Percentiles rank a stretch among this genome's conserved stretches.
Evolutionary conservation across 2,113 vertebrate genomes (phyloP).

Genomic region (Cyphomyrus plagiostoma): DNA sequence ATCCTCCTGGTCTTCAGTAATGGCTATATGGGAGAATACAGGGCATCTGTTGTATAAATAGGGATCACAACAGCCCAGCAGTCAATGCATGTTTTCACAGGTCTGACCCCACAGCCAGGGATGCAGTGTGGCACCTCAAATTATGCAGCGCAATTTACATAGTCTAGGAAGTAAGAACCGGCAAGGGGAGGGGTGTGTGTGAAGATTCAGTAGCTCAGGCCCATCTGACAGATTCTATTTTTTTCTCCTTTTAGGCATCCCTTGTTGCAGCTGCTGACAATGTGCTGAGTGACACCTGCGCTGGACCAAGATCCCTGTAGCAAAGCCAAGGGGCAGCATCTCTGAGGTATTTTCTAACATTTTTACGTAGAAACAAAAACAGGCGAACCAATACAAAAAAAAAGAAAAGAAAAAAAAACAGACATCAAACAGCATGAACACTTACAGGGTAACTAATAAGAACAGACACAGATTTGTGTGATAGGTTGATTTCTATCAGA

Average conservation of each 20-base stretch:
- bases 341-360: conserved; percentile 27
- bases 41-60: conserved; percentile 80
- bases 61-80: conserved; percentile 73
- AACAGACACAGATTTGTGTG: conserved; percentile 18
- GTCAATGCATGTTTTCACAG: conserved; percentile 74
- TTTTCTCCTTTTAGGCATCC: conserved; percentile 55
- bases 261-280: conserved; percentile 31
- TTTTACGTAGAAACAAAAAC: conserved; percentile 1
- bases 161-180: conserved; percentile 74
- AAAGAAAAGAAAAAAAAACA: background rate
- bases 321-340: background rate
- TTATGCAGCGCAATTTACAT: conserved; percentile 61
- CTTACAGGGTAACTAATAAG: conserved; percentile 13
- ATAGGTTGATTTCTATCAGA: conserved; percentile 20
- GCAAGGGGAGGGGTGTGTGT: conserved; percentile 52
- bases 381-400: background rate
- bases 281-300: background rate
- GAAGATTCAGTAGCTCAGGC: conserved; percentile 75
- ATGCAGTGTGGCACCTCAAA: conserved; percentile 70
- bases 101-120: conserved; percentile 64
- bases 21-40: conserved; percentile 81
- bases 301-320: background rate
- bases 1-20: conserved; percentile 74
- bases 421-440: conserved; percentile 26
- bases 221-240: conserved; percentile 75